phyloP scores from a whole-genome alignment of 2,113 vertebrate species.

The Lepus americanus region DNA sequence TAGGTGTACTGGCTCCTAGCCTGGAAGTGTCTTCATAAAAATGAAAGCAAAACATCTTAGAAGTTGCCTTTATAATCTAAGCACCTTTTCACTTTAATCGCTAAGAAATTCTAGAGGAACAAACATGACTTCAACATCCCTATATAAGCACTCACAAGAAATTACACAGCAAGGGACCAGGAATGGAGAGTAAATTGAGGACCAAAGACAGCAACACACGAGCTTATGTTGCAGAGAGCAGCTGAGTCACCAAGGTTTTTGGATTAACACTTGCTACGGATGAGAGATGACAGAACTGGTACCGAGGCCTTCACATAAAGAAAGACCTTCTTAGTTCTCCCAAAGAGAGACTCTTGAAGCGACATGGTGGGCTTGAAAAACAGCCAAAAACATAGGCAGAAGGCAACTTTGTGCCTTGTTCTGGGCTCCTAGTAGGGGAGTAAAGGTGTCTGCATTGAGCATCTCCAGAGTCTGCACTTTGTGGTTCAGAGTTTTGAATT shows the following conservation, averaged over 20 bases:
- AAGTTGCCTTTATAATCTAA: slow-evolving; percentile 10
- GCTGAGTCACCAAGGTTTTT: neutral
- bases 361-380: neutral
- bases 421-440: neutral
- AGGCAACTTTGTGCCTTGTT: neutral
- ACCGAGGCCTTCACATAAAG: neutral
- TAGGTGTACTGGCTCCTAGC: neutral
- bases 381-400: neutral
- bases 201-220: neutral
- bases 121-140: neutral
- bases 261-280: neutral
- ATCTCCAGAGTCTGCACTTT: neutral
- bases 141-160: neutral
- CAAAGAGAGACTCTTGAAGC: neutral
- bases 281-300: neutral
- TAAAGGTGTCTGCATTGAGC: neutral
- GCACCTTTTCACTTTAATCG: neutral
- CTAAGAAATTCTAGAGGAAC: neutral
- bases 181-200: neutral
- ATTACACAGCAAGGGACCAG: neutral
- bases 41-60: neutral
- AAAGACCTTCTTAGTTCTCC: neutral
- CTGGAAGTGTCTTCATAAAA: slow-evolving; percentile 39
- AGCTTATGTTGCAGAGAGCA: neutral
- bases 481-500: slow-evolving; percentile 5